Base-by-base conservation (phyloP, 2,113 vertebrate species). In the Gavialis gangeticus region DNA sequence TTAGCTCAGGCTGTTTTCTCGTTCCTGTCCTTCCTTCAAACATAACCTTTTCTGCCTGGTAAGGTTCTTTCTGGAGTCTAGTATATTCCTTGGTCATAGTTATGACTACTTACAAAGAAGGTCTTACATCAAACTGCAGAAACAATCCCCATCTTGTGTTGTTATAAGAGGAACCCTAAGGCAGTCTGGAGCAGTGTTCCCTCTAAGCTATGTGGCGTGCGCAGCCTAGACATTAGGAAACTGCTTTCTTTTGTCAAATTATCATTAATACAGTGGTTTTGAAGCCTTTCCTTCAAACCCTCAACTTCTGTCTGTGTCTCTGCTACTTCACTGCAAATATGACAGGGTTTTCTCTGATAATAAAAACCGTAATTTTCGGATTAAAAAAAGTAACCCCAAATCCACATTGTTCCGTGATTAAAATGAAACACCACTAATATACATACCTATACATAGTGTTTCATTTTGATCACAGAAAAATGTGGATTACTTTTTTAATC, bases 61-160 rank as follows among this genome's bases (percentile, higher is more conserved):
- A 7, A 18, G 27, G 13, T 3, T 17, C 15, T 25, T 9, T 13
- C 37, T 84, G 24, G 1, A 78, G 3, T 16, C 6, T 18, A 17
- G 22, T 15, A 12, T 25, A 63, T 28, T 6, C 81, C 25, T 58
- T 62, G 12, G 28, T 24, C 28, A 28, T 64, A 18, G 8, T 58
- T 0, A 37, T 4, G 10, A 58, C 81, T 14, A 13, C 28, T 16
- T 25, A 27, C 54, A 60, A 27, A 25, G 19, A 11, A 1, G 1
- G 13, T 1, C 18, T 88, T 11, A 12, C 7, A 76, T 64, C 75
- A 66, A 66, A 28, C 28, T 60, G 10, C 58, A 88, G 30, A 95
- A 59, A 5, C 28, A 37, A 24, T 3, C 59, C 63, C 62, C 59
- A 87, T 7, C 16, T 1, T 21, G 10, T 12, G 66, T 10, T 27